Conservation (phyloP, 2,113 vertebrate species). For the Rhinolophus ferrumequinum region DNA sequence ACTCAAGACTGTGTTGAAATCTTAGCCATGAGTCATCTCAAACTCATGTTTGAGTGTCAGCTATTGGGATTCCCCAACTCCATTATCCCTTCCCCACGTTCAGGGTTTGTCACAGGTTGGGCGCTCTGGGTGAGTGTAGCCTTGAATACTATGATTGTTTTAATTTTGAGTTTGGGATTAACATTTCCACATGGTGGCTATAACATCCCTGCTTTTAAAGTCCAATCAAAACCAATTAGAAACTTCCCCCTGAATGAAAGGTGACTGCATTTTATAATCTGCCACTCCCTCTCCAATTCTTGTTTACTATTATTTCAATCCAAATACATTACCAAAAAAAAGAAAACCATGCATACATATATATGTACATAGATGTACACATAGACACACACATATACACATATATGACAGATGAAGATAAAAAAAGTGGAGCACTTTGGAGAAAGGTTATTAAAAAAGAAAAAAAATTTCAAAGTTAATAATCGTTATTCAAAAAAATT, state of each 20-base stretch:
- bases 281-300: neutral
- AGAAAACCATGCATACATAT: neutral
- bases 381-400: neutral
- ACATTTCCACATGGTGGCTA: neutral
- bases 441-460: neutral
- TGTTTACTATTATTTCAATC: neutral
- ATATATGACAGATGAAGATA: neutral
- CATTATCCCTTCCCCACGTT: neutral
- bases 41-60: neutral
- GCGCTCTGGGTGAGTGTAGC: neutral
- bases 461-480: neutral
- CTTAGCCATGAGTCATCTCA: neutral
- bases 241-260: neutral
- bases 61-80: neutral
- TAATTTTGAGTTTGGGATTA: neutral
- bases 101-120: neutral
- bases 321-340: neutral
- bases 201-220: neutral
- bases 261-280: neutral
- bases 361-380: neutral
- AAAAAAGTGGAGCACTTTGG: neutral
- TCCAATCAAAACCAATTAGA: neutral
- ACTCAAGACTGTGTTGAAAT: neutral
- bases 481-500: neutral
- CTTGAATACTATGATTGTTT: neutral